These are phyloP conservation scores for Micropoecilia bifurca DNA, from an alignment of 2,797 vertebrate species.

Conservation along the genomic window DNA sequence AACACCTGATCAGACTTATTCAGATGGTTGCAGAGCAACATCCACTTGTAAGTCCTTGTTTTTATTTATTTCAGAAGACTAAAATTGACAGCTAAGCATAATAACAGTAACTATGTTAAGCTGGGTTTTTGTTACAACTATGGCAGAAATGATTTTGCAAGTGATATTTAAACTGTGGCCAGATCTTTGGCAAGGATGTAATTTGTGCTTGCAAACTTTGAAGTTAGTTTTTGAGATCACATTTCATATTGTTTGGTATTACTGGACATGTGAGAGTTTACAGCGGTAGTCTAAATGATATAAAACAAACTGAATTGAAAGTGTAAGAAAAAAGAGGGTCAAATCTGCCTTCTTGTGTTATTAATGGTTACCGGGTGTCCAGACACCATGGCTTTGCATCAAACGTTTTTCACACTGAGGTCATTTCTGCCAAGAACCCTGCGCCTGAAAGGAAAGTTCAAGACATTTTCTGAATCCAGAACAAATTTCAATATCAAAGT, in stretches of 20 bases:
- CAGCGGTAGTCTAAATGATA: background rate
- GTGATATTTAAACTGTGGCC: background rate
- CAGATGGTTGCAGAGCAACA: conserved; percentile 87
- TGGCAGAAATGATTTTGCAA: background rate
- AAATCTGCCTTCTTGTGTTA: background rate
- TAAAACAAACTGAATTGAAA: background rate
- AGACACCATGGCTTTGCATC: background rate
- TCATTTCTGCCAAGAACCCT: background rate
- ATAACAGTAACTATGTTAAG: background rate
- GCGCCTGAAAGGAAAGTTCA: background rate
- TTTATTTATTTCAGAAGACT: background rate
- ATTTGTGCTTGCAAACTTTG: background rate
- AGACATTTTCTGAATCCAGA: background rate
- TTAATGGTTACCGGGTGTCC: background rate
- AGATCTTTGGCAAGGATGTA: background rate
- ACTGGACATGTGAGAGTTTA: background rate
- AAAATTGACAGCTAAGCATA: background rate
- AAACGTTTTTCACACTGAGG: background rate
- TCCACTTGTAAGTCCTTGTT: conserved; percentile 80
- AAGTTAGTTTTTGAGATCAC: background rate
- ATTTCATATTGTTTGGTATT: background rate
- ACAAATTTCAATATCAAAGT: background rate
- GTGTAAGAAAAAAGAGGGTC: background rate
- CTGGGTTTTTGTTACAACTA: background rate
- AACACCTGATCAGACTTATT: conserved; percentile 90